Conservation (phyloP, 2,888 invertebrate species). For the Calliphora vomitoria region DNA sequence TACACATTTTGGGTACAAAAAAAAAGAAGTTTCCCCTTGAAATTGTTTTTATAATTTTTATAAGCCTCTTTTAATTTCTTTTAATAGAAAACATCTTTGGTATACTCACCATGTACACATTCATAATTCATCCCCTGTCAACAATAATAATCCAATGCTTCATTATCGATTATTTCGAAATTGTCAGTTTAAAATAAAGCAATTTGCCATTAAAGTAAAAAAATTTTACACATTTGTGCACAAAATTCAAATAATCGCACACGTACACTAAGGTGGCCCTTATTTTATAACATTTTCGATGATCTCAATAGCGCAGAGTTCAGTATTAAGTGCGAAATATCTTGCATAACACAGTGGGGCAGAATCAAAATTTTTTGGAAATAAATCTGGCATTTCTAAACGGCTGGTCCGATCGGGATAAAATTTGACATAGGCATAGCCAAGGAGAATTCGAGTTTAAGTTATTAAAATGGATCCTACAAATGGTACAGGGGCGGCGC, state of each 20-base stretch:
- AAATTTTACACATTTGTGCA: conserved; percentile 44
- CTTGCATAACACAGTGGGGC: too few species aligned
- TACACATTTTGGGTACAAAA: neutral
- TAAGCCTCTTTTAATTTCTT: conserved; percentile 22
- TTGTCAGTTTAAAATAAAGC: conserved; percentile 37
- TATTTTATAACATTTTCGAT: too few species aligned
- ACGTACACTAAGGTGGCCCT: neutral
- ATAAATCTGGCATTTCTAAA: too few species aligned
- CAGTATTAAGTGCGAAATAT: too few species aligned
- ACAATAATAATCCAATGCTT: neutral
- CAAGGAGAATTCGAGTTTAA: too few species aligned
- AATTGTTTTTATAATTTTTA: neutral
- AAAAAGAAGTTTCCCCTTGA: conserved; percentile 18
- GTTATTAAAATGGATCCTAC: too few species aligned
- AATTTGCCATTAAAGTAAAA: conserved; percentile 39
- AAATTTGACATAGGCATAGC: too few species aligned
- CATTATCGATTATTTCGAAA: conserved; percentile 44
- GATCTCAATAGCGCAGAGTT: too few species aligned
- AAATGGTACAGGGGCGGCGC: too few species aligned
- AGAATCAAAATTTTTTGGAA: too few species aligned
- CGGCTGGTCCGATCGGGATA: too few species aligned
- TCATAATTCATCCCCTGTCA: conserved; percentile 44
- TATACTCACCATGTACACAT: too few species aligned
- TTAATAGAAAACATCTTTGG: neutral
- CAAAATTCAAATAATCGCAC: conserved; percentile 13